Evolutionary conservation across 2,888 invertebrate genomes (phyloP), one percentile per base, ranked within the genome.

Genomic region (Pherbina coryleti): DNA sequence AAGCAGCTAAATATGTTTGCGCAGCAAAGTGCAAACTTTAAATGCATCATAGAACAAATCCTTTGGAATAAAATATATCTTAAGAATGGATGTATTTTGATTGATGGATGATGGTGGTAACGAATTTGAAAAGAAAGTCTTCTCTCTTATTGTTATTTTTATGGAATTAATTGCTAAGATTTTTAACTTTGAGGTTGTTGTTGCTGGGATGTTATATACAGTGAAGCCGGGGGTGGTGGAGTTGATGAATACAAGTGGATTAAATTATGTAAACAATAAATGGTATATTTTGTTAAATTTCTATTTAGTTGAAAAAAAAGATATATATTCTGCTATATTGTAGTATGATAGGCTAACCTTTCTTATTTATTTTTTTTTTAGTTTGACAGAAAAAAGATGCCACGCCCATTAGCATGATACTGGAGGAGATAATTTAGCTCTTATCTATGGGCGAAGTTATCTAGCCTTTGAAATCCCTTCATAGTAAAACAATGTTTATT

Each of bases 41-140:
- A 5, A 8, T 25, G 8, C 19, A 22, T n/a, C 19, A 25, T 25
- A 9, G 2, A 11, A 60, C 22, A 4, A 60, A 19, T 22, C 19
- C 57, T 19, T 28, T 60, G 25, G 8, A 60, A 60, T 57, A 28
- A 22, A 11, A 28, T 0, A 22, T 60, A 19, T 25, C 22, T 19
- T 55, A 55, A n/a, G 8, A 62, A 62, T 62, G 14, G 25, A 34
- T 14, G 25, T 64, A 3, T 55, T 22, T 55, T 34, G 3, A 5
- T 31, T 57, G 57, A 72, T 72, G 72, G 14, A 31, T 34, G 57
- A 37, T n/a, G 22, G 22, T 28, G 28, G 53, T 62, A 78, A 81
- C 81, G 83, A 83, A 86, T 87, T 87, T 87, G 87, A 87, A 87
- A 87, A 88, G 87, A 82, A 79, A 87, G 88, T 86, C 85, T 88